phyloP scores from a whole-genome alignment of 1,140 invertebrate genomes.

The Heliothis virescens region DNA sequence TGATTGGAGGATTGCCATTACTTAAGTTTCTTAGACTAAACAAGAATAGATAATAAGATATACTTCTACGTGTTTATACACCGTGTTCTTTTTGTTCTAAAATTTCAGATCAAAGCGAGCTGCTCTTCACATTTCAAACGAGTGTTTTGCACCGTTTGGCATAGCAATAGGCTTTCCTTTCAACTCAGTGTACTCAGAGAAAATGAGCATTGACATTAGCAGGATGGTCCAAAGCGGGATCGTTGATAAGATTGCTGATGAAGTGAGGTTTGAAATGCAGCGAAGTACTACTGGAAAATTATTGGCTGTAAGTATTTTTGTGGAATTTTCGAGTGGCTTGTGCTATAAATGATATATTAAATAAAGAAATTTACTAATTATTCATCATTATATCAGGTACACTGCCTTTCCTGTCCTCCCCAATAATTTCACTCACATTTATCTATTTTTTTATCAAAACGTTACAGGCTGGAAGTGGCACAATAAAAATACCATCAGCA shows the following conservation, averaged over 20 bases:
- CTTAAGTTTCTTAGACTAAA: too few species aligned
- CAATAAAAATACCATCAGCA: constrained; percentile 74
- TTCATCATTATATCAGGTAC: too few species aligned
- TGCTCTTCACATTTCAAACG: constrained; percentile 89
- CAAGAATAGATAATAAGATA: too few species aligned
- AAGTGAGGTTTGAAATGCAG: constrained; percentile 90
- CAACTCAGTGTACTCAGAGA: constrained; percentile 87
- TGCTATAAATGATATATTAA: too few species aligned
- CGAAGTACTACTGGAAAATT: constrained; percentile 87
- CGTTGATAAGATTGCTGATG: constrained; percentile 88
- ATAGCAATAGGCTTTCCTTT: constrained; percentile 88
- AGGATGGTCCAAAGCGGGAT: constrained; percentile 89
- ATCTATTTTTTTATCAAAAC: neutral
- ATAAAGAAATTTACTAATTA: too few species aligned
- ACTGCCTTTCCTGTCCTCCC: neutral
- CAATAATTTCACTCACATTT: neutral
- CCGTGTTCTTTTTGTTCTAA: neutral
- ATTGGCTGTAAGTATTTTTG: constrained; percentile 84
- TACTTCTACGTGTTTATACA: too few species aligned
- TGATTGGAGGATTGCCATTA: too few species aligned
- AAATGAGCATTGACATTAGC: constrained; percentile 87
- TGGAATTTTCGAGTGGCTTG: neutral
- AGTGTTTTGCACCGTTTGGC: constrained; percentile 90
- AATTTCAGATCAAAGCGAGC: constrained; percentile 86
- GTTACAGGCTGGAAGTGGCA: constrained; percentile 64